phyloP scores from a whole-genome alignment of 2,888 invertebrate genomes.

The Troides aeacus region DNA sequence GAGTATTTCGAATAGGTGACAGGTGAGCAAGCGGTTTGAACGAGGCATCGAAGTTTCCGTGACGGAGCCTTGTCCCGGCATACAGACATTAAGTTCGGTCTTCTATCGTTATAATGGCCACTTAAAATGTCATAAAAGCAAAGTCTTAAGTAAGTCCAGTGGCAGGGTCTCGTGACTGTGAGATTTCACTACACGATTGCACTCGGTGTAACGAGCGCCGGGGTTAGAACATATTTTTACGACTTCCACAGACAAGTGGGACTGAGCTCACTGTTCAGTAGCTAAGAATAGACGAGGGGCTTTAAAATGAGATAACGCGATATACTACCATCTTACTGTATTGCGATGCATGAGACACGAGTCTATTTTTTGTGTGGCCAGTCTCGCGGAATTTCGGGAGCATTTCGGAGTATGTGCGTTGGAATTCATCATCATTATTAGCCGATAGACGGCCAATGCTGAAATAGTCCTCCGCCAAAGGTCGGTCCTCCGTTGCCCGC shows the following conservation, averaged over 20 bases:
- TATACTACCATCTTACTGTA: no score
- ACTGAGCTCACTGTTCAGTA: not conserved
- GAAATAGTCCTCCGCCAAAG: no score
- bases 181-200: conserved; percentile 35
- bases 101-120: conserved; percentile 65
- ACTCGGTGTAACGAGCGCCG: conserved; percentile 9
- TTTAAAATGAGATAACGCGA: not conserved
- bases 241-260: conserved; percentile 5
- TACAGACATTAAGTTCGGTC: conserved; percentile 64
- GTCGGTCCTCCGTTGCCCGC: no score
- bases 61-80: conserved; percentile 45
- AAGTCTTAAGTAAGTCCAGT: conserved; percentile 51
- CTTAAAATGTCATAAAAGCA: conserved; percentile 74
- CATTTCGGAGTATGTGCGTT: no score
- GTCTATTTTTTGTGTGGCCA: no score
- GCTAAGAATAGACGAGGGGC: not conserved
- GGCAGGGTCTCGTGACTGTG: conserved; percentile 38
- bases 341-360: no score
- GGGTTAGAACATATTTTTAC: conserved; percentile 21
- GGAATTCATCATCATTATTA: no score
- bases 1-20: no score
- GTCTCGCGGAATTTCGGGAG: no score
- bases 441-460: no score
- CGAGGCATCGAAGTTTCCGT: conserved; percentile 45
- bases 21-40: conserved; percentile 35